Percentiles rank a stretch among this genome's conserved stretches.
Conservation (phyloP, 2,888 invertebrate genomes). For the Lasioglossum morio region DNA sequence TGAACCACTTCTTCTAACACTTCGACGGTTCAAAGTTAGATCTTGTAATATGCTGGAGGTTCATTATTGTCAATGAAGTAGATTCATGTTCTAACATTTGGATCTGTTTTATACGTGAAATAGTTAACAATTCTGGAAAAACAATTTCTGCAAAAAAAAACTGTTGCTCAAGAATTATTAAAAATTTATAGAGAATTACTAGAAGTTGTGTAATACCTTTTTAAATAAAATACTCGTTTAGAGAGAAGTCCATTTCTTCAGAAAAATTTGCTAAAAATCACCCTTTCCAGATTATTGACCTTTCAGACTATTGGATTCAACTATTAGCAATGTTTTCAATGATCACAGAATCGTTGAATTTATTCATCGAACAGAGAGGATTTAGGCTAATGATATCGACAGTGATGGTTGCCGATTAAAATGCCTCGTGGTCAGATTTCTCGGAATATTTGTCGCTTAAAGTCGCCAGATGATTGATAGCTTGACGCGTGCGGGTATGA, state of each 20-base stretch:
- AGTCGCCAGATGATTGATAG: conserved; percentile 37
- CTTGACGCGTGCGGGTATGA: conserved; percentile 17
- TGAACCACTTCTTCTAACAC: neutral
- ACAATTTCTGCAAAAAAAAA: no score
- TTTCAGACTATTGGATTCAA: neutral
- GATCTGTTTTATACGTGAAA: no score
- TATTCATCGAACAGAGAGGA: no score
- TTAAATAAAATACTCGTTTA: no score
- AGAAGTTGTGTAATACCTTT: no score
- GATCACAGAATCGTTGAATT: neutral
- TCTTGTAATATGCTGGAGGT: neutral
- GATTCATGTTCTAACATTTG: no score
- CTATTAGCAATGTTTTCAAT: neutral
- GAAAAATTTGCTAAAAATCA: no score
- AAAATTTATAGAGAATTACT: no score
- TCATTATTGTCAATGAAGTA: neutral
- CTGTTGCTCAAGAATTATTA: no score
- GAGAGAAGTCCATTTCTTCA: no score
- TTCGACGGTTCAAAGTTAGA: neutral
- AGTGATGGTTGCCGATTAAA: neutral
- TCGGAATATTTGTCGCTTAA: conserved; percentile 30
- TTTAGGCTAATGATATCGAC: neutral
- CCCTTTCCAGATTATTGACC: no score
- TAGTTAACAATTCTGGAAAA: no score
- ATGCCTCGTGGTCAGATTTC: conserved; percentile 23